Evolutionary conservation across 2,797 vertebrate species (phyloP).

Genomic region (Petrocephalus schoutedeni): DNA sequence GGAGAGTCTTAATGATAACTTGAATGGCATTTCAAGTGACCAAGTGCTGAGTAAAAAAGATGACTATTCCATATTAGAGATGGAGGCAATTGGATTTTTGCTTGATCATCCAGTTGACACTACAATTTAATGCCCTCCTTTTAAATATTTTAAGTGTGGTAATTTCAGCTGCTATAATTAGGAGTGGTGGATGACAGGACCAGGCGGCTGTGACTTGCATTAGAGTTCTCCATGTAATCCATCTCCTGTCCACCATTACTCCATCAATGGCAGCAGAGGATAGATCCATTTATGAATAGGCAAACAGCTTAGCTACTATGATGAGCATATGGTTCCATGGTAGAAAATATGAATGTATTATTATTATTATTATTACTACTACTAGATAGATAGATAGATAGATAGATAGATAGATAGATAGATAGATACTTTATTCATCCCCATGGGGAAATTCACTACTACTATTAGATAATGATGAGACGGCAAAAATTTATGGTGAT

Average conservation of each 20-base stretch:
- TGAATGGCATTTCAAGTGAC: not conserved
- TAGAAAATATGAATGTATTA: not conserved
- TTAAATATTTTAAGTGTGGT: constrained; percentile 48
- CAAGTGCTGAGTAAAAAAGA: not conserved
- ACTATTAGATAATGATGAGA: not conserved
- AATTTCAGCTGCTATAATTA: constrained; percentile 49
- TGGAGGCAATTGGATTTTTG: constrained; percentile 34
- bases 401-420: too few relatives aligned
- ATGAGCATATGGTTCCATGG: constrained; percentile 27
- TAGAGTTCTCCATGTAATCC: constrained; percentile 21
- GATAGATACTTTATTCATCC: too few relatives aligned
- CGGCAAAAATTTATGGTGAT: not conserved
- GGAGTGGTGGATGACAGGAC: constrained; percentile 33
- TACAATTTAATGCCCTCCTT: constrained; percentile 36
- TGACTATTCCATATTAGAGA: not conserved
- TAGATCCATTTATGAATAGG: constrained; percentile 25
- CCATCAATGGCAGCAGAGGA: constrained; percentile 16
- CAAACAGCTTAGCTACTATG: not conserved
- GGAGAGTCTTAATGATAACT: not conserved
- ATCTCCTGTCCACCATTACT: constrained; percentile 8
- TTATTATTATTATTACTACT: not conserved
- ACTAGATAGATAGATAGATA: too few relatives aligned
- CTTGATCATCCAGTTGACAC: constrained; percentile 39
- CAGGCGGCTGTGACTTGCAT: constrained; percentile 21
- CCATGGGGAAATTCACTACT: too few relatives aligned